Conservation (phyloP, 92 coral and sea anemone genomes). For the Blastomussa wellsi region DNA sequence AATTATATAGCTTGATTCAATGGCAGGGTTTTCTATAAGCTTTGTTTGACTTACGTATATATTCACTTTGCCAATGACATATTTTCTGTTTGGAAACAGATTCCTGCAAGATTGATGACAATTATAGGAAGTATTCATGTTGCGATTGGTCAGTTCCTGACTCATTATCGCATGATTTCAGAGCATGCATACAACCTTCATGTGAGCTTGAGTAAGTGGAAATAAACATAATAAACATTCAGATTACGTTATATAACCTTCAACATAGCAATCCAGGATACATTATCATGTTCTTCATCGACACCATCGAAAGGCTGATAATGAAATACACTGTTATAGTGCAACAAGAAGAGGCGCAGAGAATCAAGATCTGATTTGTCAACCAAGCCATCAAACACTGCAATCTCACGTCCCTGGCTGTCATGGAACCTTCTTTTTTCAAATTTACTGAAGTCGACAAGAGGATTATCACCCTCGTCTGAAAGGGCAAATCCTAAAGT, state of each 20-base stretch:
- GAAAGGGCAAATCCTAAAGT: conserved; percentile 65
- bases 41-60: no score
- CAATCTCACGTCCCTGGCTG: conserved; percentile 77
- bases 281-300: conserved; percentile 91
- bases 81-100: neutral
- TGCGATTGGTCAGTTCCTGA: neutral
- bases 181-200: no score
- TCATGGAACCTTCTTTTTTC: conserved; percentile 73
- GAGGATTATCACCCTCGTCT: conserved; percentile 59
- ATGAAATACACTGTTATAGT: conserved; percentile 69
- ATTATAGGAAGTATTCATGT: neutral
- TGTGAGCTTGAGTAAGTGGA: no score
- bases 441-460: conserved; percentile 51
- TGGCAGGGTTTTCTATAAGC: no score
- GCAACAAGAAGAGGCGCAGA: conserved; percentile 70
- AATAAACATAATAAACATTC: neutral
- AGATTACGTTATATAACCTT: conserved; percentile 51
- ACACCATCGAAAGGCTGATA: conserved; percentile 74
- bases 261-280: conserved; percentile 84
- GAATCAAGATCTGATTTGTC: conserved; percentile 73
- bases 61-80: no score
- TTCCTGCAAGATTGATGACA: neutral
- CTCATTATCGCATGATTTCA: no score
- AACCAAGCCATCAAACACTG: conserved; percentile 85
- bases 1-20: no score